These are phyloP conservation scores for Oreochromis tanganicae DNA, from an alignment of 2,113 vertebrate genomes.

Conservation along the genomic window DNA sequence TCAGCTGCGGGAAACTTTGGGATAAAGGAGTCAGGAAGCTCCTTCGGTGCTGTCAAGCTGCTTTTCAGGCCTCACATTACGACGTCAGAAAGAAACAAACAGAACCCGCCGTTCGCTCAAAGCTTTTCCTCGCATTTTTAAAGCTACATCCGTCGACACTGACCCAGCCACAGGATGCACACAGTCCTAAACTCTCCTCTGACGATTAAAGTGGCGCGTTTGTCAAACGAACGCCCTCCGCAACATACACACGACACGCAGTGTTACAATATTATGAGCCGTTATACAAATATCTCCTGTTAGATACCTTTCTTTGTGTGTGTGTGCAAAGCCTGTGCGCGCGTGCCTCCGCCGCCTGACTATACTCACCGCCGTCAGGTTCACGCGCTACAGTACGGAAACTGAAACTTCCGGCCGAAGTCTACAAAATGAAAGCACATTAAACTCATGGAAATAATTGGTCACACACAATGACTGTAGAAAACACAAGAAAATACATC, in stretches of 20 bases:
- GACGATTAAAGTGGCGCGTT: not conserved
- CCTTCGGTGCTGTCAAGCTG: not conserved
- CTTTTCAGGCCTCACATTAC: fast-evolving
- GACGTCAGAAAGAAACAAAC: not conserved
- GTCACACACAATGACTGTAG: not conserved
- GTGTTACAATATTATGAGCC: not conserved
- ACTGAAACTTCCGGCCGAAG: conserved; percentile 7
- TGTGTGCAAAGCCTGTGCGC: conserved; percentile 30
- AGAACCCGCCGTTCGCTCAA: not conserved
- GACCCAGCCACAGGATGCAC: conserved; percentile 51
- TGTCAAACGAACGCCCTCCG: not conserved
- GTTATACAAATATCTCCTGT: not conserved
- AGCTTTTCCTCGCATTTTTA: not conserved
- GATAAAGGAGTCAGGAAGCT: not conserved
- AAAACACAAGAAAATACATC: not conserved
- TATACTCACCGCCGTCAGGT: conserved; percentile 65
- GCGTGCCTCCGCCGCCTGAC: conserved; percentile 77
- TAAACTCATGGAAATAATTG: not conserved
- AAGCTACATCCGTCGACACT: conserved; percentile 48
- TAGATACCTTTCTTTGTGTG: conserved; percentile 80
- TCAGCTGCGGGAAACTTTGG: conserved; percentile 49
- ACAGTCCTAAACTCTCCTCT: not conserved
- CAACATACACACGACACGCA: not conserved
- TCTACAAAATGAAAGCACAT: conserved; percentile 25
- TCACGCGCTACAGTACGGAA: not conserved